Evolutionary conservation across 2,888 invertebrate species (phyloP).

Genomic region (Therioaphis trifolii): DNA sequence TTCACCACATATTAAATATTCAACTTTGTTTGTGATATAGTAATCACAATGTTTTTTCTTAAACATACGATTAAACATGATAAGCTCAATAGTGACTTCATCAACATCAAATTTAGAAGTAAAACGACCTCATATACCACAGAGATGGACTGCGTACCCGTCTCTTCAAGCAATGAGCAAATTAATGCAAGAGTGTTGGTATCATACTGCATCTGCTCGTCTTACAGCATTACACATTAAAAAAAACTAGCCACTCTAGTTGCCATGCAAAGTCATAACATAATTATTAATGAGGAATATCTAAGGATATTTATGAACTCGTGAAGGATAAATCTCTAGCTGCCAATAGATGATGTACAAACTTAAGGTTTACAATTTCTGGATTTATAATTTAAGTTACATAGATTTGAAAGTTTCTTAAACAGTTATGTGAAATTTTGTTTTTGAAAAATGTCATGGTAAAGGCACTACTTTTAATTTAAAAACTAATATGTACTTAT

Average conservation of each 20-base stretch:
- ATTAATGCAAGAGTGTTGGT: constrained; percentile 99
- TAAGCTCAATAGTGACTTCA: no score
- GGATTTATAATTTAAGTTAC: constrained; percentile 33
- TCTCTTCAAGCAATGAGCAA: constrained; percentile 87
- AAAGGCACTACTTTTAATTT: constrained; percentile 39
- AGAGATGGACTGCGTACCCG: constrained; percentile 87
- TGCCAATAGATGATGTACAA: constrained; percentile 55
- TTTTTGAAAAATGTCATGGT: constrained; percentile 16
- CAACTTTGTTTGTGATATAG: no score
- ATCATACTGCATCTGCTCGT: constrained; percentile 93
- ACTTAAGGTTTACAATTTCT: constrained; percentile 30
- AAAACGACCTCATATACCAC: constrained; percentile 89
- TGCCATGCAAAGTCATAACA: constrained; percentile 66
- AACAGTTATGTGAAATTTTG: constrained; percentile 40
- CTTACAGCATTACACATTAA: constrained; percentile 95
- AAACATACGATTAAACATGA: no score
- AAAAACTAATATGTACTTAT: constrained; percentile 51
- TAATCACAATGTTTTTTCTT: no score
- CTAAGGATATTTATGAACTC: constrained; percentile 25
- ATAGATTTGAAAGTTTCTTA: constrained; percentile 47
- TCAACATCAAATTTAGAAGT: no score
- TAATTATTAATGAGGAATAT: constrained; percentile 62
- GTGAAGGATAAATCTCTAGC: constrained; percentile 24
- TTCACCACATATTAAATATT: no score
- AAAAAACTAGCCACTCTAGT: constrained; percentile 86